Conservation (phyloP, 2,888 invertebrate species). For the Steinernema carpocapsae region DNA sequence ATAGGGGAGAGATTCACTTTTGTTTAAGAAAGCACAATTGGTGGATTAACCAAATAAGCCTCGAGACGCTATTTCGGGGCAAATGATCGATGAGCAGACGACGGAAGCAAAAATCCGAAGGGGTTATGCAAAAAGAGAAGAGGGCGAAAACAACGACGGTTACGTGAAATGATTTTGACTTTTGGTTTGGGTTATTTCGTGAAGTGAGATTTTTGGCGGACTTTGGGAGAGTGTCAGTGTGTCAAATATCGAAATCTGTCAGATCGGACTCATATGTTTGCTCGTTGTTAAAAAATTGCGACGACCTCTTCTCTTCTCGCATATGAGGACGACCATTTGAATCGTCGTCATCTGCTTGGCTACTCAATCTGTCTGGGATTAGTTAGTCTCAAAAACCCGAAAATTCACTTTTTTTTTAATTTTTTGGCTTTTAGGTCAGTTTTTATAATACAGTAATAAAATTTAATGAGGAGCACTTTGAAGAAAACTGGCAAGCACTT, state of each 20-base stretch:
- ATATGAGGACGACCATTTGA: constrained; percentile 17
- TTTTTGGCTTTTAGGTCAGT: no score
- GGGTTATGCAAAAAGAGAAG: neutral
- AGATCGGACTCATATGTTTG: constrained; percentile 32
- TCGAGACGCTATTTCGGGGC: neutral
- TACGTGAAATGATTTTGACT: no score
- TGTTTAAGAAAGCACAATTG: constrained; percentile 17
- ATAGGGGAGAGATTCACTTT: neutral
- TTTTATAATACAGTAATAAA: no score
- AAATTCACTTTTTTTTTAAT: no score
- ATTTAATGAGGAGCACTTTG: no score
- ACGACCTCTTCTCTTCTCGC: constrained; percentile 8
- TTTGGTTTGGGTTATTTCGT: no score
- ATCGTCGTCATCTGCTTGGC: no score
- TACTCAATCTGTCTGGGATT: constrained; percentile 21
- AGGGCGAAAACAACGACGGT: no score
- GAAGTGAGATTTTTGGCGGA: neutral
- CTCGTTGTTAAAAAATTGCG: constrained; percentile 24
- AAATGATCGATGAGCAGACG: neutral
- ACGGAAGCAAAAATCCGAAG: neutral
- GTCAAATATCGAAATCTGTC: constrained; percentile 18
- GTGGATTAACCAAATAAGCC: constrained; percentile 17
- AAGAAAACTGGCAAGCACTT: no score
- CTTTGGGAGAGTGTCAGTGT: constrained; percentile 14
- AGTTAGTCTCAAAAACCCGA: no score